These are phyloP conservation scores for Cryptotis parvus DNA, from an alignment of 2,113 vertebrate species.

Conservation along the genomic window DNA sequence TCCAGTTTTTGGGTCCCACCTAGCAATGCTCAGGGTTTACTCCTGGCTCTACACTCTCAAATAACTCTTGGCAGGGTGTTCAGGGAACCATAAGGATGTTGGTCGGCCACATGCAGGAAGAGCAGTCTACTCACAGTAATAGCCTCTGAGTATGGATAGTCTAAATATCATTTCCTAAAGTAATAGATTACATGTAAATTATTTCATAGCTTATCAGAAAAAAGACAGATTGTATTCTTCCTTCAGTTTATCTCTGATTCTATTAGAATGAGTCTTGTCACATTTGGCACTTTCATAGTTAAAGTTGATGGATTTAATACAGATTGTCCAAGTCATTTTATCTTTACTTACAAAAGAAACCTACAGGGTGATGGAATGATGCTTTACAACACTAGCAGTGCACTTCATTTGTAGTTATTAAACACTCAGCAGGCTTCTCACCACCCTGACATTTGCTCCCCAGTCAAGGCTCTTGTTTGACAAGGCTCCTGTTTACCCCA, in stretches of 20 bases:
- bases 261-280: conserved; percentile 16
- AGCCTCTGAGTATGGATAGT: background rate
- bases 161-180: background rate
- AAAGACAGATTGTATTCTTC: background rate
- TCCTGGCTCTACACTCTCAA: too few relatives aligned
- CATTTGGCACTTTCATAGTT: conserved; percentile 24
- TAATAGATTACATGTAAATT: background rate
- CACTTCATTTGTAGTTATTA: conserved; percentile 77
- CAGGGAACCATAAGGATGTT: too few relatives aligned
- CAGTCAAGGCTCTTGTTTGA: conserved; percentile 77
- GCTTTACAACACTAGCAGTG: conserved; percentile 67
- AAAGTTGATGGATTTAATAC: conserved; percentile 72
- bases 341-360: conserved; percentile 82
- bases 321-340: conserved; percentile 80
- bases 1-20: too few relatives aligned
- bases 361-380: conserved; percentile 77
- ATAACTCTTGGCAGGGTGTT: too few relatives aligned
- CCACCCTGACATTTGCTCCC: conserved; percentile 77
- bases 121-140: too few relatives aligned
- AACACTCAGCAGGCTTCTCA: conserved; percentile 77
- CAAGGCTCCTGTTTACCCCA: conserved; percentile 53
- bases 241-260: background rate
- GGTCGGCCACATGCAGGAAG: too few relatives aligned
- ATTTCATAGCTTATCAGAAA: background rate
- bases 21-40: too few relatives aligned